Conservation (phyloP, 2,113 vertebrate species). For the Bos indicus region DNA sequence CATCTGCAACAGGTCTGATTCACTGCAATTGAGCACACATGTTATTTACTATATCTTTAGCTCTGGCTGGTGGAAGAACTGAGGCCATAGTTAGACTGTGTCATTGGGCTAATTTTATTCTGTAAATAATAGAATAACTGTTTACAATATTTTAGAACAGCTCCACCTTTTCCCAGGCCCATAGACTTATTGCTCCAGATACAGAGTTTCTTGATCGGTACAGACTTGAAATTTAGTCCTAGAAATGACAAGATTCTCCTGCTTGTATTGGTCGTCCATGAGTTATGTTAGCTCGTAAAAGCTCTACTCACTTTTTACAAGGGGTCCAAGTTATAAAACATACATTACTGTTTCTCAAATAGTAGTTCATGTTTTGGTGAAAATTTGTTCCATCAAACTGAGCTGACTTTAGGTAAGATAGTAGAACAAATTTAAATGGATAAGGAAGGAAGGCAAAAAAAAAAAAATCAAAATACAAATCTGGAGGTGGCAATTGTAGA, state of each 20-base stretch:
- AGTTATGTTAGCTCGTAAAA: background rate
- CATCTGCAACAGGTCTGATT: background rate
- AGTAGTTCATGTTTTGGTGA: slow-evolving; percentile 4
- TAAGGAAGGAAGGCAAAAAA: background rate
- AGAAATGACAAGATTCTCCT: background rate
- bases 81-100: slow-evolving; percentile 27
- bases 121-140: slow-evolving; percentile 56
- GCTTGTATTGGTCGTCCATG: background rate
- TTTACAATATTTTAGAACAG: slow-evolving; percentile 52
- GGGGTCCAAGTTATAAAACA: background rate
- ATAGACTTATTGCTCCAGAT: background rate
- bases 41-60: background rate
- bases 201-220: background rate
- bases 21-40: background rate
- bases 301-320: background rate
- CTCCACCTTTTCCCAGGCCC: slow-evolving; percentile 22
- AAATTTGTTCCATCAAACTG: background rate
- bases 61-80: background rate
- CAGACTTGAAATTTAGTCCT: background rate
- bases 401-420: background rate
- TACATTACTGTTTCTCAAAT: background rate
- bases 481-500: background rate
- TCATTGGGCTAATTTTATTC: slow-evolving; percentile 46
- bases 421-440: background rate
- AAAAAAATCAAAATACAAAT: background rate